Evolutionary conservation across 2,888 invertebrate species (phyloP), one percentile per base, ranked within the genome.

Genomic region (Lobophora halterata): DNA sequence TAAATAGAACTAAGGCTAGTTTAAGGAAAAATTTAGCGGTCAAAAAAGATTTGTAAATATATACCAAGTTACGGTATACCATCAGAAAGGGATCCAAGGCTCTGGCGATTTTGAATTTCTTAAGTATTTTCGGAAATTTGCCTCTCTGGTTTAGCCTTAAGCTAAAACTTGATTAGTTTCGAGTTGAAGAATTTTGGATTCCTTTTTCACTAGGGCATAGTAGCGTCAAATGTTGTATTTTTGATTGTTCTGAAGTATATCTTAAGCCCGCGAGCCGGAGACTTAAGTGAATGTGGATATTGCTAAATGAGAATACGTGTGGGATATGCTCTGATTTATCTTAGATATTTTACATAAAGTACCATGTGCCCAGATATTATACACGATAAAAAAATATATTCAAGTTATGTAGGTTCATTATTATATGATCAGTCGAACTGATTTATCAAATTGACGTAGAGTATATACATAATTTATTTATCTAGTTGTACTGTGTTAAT

Each of bases 271-370:
- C 30, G 16, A 24, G 36, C 45, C 56, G 55, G 50, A 44, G 56
- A 57, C 55, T 56, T 51, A 45, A 41, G 50, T 52, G 55, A 51
- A 54, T 49, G 60, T 52, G 47, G 36, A 61, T 57, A 20, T 16
- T 19, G 23, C 17, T 27, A 25, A 12, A 24, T 10, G 52, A 50
- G 61, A 46, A 54, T 34, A 59, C 56, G 54, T 47, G 49, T 56
- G 56, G 52, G 46, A 53, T 49, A 49, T 58, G 60, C 57, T 65
- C 55, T 63, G 59, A 64, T 64, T 55, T 71, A 65, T 68, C 64
- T 52, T 68, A 66, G 63, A 72, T 68, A 71, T 69, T 65, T 63
- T 64, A 68, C 68, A 68, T 68, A 62, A 61, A 65, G 64, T 65
- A 66, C 55, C 56, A 57, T 64, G 71, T 72, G 73, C 70, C 70